A percentile compares a stretch with the other conserved stretches of the same genome.
Evolutionary conservation across 2,888 invertebrate species (phyloP).

Genomic region (Mythimna albipuncta): DNA sequence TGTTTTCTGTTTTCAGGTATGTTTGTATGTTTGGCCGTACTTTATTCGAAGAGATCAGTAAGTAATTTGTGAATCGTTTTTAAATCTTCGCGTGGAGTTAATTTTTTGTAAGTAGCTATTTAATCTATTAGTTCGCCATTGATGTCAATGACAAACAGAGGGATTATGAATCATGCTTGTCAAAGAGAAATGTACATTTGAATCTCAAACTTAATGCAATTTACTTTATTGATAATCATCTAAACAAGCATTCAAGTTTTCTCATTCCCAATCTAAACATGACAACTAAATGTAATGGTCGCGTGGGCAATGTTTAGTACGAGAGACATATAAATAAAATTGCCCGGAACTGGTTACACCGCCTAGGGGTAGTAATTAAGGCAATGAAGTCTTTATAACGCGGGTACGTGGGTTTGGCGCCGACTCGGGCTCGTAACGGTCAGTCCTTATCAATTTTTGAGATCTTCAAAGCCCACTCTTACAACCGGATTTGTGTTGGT

Average conservation of each 20-base stretch:
- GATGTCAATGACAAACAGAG: background rate
- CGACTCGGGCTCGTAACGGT: constrained; percentile 48
- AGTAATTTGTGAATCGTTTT: constrained; percentile 30
- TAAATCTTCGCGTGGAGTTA: constrained; percentile 4
- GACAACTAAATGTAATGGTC: constrained; percentile 23
- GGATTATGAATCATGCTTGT: background rate
- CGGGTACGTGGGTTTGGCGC: constrained; percentile 65
- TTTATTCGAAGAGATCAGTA: constrained; percentile 11
- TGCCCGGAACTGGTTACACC: constrained; percentile 28
- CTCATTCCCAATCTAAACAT: constrained; percentile 23
- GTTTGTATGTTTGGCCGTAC: constrained; percentile 8
- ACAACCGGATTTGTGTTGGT: constrained; percentile 40
- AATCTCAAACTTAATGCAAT: background rate
- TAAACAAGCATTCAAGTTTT: constrained; percentile 3
- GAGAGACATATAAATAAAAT: constrained; percentile 44
- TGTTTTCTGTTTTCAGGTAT: constrained; percentile 59
- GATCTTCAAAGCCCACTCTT: constrained; percentile 47
- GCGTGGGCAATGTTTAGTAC: constrained; percentile 43
- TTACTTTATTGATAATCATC: constrained; percentile 35
- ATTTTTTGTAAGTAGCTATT: background rate
- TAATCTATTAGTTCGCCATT: constrained; percentile 17
- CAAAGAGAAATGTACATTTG: background rate
- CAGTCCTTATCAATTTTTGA: constrained; percentile 39
- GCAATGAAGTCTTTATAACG: constrained; percentile 72
- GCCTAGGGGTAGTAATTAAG: constrained; percentile 70